These are phyloP conservation scores for Molossus alvarezi DNA, from an alignment of 2,797 vertebrate species.

Conservation along the genomic window DNA sequence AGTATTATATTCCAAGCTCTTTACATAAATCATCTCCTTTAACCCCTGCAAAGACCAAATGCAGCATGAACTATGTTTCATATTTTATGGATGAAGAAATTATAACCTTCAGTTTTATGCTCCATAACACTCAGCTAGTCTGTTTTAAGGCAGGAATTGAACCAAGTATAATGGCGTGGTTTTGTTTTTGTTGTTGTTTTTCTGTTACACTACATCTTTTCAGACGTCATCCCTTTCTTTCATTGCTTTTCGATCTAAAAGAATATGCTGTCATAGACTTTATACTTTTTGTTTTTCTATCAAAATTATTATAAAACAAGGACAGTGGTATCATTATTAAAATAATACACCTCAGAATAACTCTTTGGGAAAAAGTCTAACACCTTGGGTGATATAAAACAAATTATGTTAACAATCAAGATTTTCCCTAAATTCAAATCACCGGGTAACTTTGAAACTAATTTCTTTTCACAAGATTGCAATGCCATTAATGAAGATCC, in stretches of 20 bases:
- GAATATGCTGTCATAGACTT: not conserved
- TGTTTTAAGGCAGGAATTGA: not conserved
- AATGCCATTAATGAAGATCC: constrained; percentile 30
- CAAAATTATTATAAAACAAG: constrained; percentile 34
- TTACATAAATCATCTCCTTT: not conserved
- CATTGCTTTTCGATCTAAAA: not conserved
- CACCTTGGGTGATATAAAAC: not conserved
- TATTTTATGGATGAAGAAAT: constrained; percentile 28
- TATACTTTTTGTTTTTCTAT: constrained; percentile 22
- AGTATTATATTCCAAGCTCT: not conserved
- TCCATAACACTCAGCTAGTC: not conserved
- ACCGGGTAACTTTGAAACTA: not conserved
- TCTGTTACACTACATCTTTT: not conserved
- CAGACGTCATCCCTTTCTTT: not conserved
- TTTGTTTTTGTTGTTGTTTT: not conserved
- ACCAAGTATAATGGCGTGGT: not conserved
- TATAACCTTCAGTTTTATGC: not conserved
- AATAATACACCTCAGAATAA: not conserved
- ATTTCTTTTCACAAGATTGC: not conserved
- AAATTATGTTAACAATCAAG: constrained; percentile 26
- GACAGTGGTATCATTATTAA: not conserved
- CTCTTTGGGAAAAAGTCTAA: not conserved
- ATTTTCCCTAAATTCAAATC: constrained; percentile 13
- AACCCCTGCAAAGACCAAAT: not conserved
- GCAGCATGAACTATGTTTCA: not conserved